Conservation (phyloP, 1,140 invertebrate species). For the Ooceraea biroi region DNA sequence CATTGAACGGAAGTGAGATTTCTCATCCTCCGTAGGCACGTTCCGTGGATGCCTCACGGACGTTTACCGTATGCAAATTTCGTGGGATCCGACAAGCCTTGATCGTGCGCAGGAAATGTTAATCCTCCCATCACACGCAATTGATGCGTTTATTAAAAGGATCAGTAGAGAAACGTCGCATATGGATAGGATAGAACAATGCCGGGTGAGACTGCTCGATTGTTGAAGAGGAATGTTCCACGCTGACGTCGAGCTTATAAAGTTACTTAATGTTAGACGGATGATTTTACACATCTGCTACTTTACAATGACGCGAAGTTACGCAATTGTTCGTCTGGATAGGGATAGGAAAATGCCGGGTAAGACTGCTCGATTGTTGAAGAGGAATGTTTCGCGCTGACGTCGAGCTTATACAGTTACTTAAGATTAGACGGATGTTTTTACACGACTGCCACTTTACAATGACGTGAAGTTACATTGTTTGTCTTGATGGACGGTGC, state of each 20-base stretch:
- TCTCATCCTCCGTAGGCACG: neutral
- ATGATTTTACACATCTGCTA: constrained; percentile 67
- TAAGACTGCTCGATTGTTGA: constrained; percentile 47
- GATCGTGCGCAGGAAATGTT: constrained; percentile 25
- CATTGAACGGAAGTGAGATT: constrained; percentile 14
- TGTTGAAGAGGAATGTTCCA: constrained; percentile 53
- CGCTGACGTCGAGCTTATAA: constrained; percentile 65
- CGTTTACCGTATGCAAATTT: constrained; percentile 6
- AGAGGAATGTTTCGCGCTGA: constrained; percentile 54
- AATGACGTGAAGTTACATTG: constrained; percentile 43
- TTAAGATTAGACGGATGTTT: constrained; percentile 64
- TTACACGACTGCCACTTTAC: constrained; percentile 64
- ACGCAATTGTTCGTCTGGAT: constrained; percentile 45
- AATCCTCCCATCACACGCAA: constrained; percentile 24
- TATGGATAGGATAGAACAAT: constrained; percentile 35
- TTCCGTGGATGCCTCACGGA: neutral
- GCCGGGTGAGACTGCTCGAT: constrained; percentile 43
- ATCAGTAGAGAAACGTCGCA: constrained; percentile 42
- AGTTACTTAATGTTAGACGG: constrained; percentile 59
- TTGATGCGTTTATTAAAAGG: constrained; percentile 41
- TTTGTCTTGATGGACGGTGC: constrained; percentile 30
- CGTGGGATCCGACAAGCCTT: neutral
- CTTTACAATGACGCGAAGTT: constrained; percentile 46
- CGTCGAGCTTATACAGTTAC: constrained; percentile 64
- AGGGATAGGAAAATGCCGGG: constrained; percentile 40